Evolutionary conservation across 1,140 invertebrate species (phyloP), one percentile per base, ranked within the genome.

Genomic region (Cotesia chilonis): DNA sequence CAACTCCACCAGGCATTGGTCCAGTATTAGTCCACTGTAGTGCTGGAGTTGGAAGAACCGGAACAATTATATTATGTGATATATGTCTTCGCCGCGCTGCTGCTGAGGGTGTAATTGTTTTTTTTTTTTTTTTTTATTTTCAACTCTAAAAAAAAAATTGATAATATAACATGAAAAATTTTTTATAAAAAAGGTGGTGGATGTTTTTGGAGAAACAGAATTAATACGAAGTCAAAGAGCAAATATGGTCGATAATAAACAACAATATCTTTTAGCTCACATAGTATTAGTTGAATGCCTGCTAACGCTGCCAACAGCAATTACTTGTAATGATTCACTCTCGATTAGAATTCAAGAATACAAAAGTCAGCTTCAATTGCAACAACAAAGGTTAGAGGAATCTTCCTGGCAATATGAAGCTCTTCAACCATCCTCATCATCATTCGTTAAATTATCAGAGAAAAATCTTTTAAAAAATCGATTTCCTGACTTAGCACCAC

Each of bases 11-110:
- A 1, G 95, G 97, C 79, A 88, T 91, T 10, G 97, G 97, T 3
- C 97, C 98, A 0, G 91, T 99, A 68, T 91, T 99, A 1, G 90
- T 92, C 28, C 93, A 94, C 78, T 94, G 92, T 86, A 89, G 90
- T 84, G 92, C 92, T 66, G 92, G 92, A 3, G 90, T 93, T 72
- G 92, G 92, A 9, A 85, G 92, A 74, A 92, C 92, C 4, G 92
- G 92, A 41, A 91, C 90, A 4, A 90, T 92, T 68, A 91, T 93
- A 61, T 88, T 92, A 12, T 78, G 81, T 28, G 81, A 83, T 10
- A 80, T 82, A 51, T 81, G 79, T 69, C 76, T 85, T 2, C 76
- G 74, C 14, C 78, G 77, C 57, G 80, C 82, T 17, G 76, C 75
- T 2, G 78, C 70, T 0, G 80, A 83, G 71, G 75, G 77, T 51